These are phyloP conservation scores for Cryptotis parvus DNA, from an alignment of 2,113 vertebrate genomes.

Conservation along the genomic window DNA sequence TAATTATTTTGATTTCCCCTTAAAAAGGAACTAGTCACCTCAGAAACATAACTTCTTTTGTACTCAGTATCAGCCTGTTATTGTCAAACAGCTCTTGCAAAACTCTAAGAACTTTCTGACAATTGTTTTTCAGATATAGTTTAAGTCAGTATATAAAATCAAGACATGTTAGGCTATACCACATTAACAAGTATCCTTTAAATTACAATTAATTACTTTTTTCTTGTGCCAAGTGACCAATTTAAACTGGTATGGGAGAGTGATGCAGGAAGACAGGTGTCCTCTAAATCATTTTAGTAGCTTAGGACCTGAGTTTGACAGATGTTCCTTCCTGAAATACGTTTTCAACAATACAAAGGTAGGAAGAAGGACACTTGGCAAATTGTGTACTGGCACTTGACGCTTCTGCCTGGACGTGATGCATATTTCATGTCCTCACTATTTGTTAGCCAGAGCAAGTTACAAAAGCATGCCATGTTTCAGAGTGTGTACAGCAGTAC, in stretches of 20 bases:
- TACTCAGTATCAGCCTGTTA: background rate
- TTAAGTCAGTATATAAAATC: conserved; percentile 7
- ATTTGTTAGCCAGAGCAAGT: conserved; percentile 2
- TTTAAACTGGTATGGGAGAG: background rate
- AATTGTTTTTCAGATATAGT: conserved; percentile 26
- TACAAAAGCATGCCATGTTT: background rate
- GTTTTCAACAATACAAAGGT: conserved; percentile 31
- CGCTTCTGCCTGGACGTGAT: background rate
- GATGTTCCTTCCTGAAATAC: background rate
- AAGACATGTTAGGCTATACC: background rate
- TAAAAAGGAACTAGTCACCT: conserved; percentile 8
- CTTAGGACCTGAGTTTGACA: background rate
- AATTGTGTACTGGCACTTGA: background rate
- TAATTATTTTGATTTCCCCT: conserved; percentile 27
- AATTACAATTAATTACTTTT: conserved; percentile 38
- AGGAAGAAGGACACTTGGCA: background rate
- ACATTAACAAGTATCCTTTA: conserved; percentile 9
- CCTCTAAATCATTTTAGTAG: background rate
- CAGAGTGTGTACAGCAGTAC: background rate
- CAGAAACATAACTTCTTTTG: background rate
- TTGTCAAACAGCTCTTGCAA: background rate
- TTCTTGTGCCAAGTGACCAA: background rate
- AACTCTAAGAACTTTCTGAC: conserved; percentile 29
- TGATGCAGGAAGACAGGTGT: background rate
- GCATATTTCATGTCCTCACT: background rate